Percentiles rank a stretch among this genome's conserved stretches.
These are phyloP conservation scores for Acanthosepion pharaonis DNA, from an alignment of 2,888 invertebrate species.

Conservation along the genomic window DNA sequence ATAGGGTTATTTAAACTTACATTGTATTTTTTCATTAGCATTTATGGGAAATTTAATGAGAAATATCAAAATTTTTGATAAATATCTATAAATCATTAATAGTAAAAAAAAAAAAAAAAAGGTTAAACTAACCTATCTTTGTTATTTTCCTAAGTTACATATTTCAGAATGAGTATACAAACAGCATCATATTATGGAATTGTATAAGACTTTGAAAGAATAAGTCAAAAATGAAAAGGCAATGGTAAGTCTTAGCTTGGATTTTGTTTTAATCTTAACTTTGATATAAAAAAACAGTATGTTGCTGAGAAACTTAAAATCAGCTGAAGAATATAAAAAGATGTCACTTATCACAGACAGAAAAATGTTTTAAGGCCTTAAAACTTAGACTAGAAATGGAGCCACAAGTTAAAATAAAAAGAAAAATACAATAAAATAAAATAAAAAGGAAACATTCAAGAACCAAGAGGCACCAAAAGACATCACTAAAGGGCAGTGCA, in stretches of 20 bases:
- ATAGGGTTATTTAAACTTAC: too few relatives aligned
- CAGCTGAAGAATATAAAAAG: background rate
- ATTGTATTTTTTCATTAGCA: too few relatives aligned
- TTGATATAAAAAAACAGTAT: background rate
- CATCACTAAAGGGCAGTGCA: background rate
- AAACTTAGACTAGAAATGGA: background rate
- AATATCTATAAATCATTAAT: too few relatives aligned
- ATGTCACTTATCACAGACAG: background rate
- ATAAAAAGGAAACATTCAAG: background rate
- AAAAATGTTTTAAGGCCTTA: background rate
- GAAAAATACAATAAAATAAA: background rate
- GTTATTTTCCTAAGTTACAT: too few relatives aligned
- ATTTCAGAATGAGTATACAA: too few relatives aligned
- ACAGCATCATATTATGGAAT: too few relatives aligned
- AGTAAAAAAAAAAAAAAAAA: too few relatives aligned
- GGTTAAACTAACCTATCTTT: too few relatives aligned
- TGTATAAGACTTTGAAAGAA: background rate
- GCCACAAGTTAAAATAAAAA: background rate
- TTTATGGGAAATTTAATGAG: too few relatives aligned
- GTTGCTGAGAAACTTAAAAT: background rate
- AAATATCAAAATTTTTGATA: too few relatives aligned
- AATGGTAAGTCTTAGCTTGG: background rate
- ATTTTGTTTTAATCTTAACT: constrained; percentile 9
- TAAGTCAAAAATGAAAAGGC: background rate
- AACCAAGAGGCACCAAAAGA: constrained; percentile 20